Evolutionary conservation across 1,140 invertebrate genomes (phyloP).

Genomic region (Acyrthosiphon pisum): DNA sequence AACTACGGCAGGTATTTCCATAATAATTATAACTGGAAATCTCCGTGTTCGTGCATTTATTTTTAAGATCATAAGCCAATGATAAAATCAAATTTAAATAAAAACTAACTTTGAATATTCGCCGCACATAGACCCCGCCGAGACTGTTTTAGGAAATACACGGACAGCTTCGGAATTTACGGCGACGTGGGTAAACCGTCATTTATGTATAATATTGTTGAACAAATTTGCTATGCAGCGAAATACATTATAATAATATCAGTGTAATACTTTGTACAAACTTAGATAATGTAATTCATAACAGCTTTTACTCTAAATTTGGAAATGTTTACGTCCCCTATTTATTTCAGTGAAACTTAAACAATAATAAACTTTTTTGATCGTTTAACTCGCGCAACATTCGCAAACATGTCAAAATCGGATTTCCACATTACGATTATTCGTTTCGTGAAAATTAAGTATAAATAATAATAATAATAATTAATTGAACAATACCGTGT

Average conservation of each 20-base stretch:
- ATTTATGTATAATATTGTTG: conserved; percentile 15
- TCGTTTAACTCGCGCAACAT: not conserved
- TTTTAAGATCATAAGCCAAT: not conserved
- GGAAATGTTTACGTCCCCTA: not conserved
- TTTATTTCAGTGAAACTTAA: not conserved
- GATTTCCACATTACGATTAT: not conserved
- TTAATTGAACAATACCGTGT: not conserved
- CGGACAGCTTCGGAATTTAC: not conserved
- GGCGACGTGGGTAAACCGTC: not conserved
- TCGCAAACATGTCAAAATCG: not conserved
- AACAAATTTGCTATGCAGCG: not conserved
- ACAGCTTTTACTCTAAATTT: not conserved
- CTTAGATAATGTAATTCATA: conserved; percentile 10
- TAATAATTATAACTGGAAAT: not conserved
- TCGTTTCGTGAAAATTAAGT: not conserved
- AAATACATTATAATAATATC: conserved; percentile 9
- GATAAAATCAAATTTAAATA: conserved; percentile 22
- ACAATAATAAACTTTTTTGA: conserved; percentile 11
- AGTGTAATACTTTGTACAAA: not conserved
- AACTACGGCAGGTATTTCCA: not conserved
- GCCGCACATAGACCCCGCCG: not conserved
- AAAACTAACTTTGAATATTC: conserved; percentile 2
- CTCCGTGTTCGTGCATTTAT: not conserved
- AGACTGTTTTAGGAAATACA: not conserved
- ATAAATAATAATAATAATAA: not conserved